phyloP scores from a whole-genome alignment of 2,888 invertebrate genomes.

The Dorcus parallelipipedus region DNA sequence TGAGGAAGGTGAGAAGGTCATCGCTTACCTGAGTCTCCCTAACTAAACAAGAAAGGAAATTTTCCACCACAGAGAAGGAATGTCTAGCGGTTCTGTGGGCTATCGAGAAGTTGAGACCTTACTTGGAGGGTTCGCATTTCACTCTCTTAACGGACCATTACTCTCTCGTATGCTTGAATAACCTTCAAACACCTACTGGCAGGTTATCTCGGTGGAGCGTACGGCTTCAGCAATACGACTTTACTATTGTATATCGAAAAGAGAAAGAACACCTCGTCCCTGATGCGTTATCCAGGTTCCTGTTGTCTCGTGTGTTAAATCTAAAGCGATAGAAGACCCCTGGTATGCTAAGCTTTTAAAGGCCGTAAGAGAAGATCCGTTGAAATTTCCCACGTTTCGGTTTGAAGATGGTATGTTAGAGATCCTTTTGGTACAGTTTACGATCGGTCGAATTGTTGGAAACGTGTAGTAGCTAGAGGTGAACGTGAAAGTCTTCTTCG shows the following conservation, averaged over 20 bases:
- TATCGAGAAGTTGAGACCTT: conserved; percentile 18
- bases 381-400: no score
- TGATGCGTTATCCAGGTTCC: conserved; percentile 3
- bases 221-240: conserved; percentile 17
- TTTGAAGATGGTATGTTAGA: no score
- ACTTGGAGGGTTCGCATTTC: neutral
- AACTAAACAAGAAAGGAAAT: conserved; percentile 17
- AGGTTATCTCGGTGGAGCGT: conserved; percentile 19
- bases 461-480: no score
- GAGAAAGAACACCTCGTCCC: conserved; percentile 24
- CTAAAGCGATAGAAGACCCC: no score
- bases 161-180: conserved; percentile 10
- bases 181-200: conserved; percentile 12
- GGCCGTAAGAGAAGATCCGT: no score
- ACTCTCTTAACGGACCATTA: neutral
- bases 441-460: no score
- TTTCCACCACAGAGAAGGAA: conserved; percentile 22
- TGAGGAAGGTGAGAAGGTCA: conserved; percentile 23
- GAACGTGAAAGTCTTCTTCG: no score
- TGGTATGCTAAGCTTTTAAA: no score
- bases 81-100: conserved; percentile 22
- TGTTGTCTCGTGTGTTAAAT: no score
- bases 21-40: conserved; percentile 17
- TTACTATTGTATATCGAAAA: conserved; percentile 20
- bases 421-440: no score